These are phyloP conservation scores for Ostrea denselamellosa DNA, from an alignment of 1,140 invertebrate species.

Conservation along the genomic window DNA sequence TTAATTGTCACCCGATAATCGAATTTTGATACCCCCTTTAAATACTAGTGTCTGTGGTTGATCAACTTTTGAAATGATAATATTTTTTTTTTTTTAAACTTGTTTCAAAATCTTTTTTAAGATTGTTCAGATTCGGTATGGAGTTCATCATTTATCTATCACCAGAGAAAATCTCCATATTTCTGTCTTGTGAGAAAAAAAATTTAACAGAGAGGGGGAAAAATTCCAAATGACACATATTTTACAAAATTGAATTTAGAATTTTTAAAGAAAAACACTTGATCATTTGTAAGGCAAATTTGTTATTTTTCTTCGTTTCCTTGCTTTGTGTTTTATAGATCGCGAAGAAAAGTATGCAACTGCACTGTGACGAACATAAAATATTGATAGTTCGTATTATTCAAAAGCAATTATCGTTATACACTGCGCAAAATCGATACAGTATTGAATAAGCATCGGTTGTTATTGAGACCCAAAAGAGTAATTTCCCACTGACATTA, in stretches of 20 bases:
- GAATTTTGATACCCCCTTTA: not conserved
- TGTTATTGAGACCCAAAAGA: not conserved
- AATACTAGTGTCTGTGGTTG: not conserved
- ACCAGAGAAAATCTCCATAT: not conserved
- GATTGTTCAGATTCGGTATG: too few relatives aligned
- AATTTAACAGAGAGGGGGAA: not conserved
- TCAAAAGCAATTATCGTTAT: conserved; percentile 28
- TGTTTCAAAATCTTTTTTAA: not conserved
- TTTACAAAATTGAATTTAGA: not conserved
- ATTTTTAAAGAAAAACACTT: not conserved
- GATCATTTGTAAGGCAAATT: not conserved
- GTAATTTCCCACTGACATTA: not conserved
- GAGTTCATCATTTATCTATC: not conserved
- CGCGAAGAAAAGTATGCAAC: not conserved
- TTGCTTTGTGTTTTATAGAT: not conserved
- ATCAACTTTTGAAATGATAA: not conserved
- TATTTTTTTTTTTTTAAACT: not conserved
- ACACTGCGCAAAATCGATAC: not conserved
- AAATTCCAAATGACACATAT: not conserved
- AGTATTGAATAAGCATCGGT: conserved; percentile 5
- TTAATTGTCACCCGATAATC: not conserved
- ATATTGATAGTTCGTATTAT: conserved; percentile 33
- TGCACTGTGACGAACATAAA: conserved; percentile 25
- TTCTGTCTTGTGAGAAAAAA: not conserved
- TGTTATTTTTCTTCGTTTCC: not conserved